Evolutionary conservation across 1,140 invertebrate genomes (phyloP).

Genomic region (Augochlora pura): DNA sequence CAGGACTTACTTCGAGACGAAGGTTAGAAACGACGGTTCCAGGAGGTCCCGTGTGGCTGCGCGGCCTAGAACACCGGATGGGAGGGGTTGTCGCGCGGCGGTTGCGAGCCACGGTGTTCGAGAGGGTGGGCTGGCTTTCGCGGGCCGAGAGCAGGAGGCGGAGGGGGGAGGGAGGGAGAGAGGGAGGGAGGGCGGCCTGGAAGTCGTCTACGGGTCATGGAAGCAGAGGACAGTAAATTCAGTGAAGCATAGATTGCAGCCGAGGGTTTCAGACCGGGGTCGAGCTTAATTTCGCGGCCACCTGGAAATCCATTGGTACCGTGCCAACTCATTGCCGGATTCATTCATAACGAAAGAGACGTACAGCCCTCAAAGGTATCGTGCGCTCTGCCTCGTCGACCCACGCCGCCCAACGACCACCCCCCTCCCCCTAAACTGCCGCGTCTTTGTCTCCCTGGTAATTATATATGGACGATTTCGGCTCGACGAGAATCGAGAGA

Average conservation of each 20-base stretch:
- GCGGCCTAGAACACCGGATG: slow-evolving; percentile 34
- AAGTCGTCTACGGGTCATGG: slow-evolving; percentile 44
- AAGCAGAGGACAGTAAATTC: slow-evolving; percentile 57
- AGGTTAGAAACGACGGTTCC: slow-evolving; percentile 35
- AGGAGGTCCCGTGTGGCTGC: slow-evolving; percentile 30
- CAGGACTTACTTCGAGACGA: slow-evolving; percentile 49
- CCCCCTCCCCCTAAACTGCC: too few species aligned
- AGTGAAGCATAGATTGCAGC: slow-evolving; percentile 62
- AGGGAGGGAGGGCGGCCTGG: not conserved
- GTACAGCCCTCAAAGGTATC: slow-evolving; percentile 46
- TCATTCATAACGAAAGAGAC: slow-evolving; percentile 58
- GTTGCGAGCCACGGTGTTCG: not conserved
- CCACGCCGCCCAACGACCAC: not conserved
- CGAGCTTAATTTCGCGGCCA: slow-evolving; percentile 65
- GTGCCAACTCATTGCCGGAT: slow-evolving; percentile 62
- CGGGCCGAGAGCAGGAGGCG: too few species aligned
- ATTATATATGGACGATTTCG: slow-evolving; percentile 43
- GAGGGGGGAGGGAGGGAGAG: not conserved
- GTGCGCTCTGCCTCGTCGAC: not conserved
- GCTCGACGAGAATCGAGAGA: not conserved
- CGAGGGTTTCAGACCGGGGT: slow-evolving; percentile 43
- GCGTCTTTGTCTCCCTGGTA: slow-evolving; percentile 25
- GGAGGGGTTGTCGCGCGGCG: slow-evolving; percentile 37
- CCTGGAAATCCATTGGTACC: slow-evolving; percentile 63
- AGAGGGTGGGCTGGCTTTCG: not conserved